These are phyloP conservation scores for Drosophila teissieri DNA, from an alignment of 1,140 invertebrate genomes.

Conservation along the genomic window DNA sequence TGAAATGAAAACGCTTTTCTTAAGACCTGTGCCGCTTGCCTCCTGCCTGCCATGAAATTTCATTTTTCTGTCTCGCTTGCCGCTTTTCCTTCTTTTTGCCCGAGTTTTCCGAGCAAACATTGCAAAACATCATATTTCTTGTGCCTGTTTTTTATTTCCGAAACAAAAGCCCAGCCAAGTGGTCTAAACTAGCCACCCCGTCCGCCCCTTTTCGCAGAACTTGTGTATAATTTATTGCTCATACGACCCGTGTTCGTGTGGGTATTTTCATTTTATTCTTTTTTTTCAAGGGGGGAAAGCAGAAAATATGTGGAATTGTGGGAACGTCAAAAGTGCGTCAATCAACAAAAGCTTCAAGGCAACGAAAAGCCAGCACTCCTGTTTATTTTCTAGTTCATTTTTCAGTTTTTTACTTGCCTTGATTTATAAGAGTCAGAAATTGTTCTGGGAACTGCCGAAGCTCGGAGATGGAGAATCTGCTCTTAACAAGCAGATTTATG, in stretches of 20 bases:
- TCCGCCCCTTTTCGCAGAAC: slow-evolving; percentile 6
- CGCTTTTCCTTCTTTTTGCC: slow-evolving; percentile 1
- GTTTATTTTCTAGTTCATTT: slow-evolving; percentile 24
- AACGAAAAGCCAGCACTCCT: slow-evolving; percentile 5
- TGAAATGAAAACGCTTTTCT: slow-evolving; percentile 82
- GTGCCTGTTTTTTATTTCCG: slow-evolving; percentile 75
- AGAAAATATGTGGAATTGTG: slow-evolving; percentile 52
- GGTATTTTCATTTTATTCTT: background rate
- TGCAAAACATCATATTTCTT: slow-evolving; percentile 73
- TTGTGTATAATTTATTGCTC: slow-evolving; percentile 77
- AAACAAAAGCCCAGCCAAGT: slow-evolving; percentile 59
- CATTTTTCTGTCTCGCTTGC: slow-evolving; percentile 41
- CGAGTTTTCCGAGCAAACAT: slow-evolving; percentile 18
- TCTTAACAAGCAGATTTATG: slow-evolving; percentile 47
- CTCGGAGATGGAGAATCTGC: slow-evolving; percentile 23
- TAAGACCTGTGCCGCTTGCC: slow-evolving; percentile 46
- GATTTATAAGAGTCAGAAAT: slow-evolving; percentile 48
- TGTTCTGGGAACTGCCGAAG: slow-evolving; percentile 8
- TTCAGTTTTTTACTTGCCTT: slow-evolving; percentile 34
- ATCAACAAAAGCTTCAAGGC: slow-evolving; percentile 60
- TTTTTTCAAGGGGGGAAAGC: slow-evolving; percentile 7
- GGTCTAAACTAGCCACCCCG: slow-evolving; percentile 21
- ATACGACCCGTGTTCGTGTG: slow-evolving; percentile 52
- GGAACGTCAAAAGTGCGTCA: slow-evolving; percentile 75
- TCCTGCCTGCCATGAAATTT: slow-evolving; percentile 42